Evolutionary conservation across 2,888 invertebrate genomes (phyloP).

Genomic region (Gymnoscelis rufifasciata): DNA sequence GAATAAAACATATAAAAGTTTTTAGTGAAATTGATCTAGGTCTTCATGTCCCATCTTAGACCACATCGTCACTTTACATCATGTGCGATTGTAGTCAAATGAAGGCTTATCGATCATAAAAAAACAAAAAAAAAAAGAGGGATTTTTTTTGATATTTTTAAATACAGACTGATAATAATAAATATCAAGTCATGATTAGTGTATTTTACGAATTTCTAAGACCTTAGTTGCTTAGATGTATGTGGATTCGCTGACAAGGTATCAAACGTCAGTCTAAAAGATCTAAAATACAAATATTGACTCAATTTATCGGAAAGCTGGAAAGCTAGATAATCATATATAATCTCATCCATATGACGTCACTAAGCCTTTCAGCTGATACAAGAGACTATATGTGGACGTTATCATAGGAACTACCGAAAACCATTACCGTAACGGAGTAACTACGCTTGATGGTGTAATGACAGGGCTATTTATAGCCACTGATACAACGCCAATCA

Average conservation of each 20-base stretch:
- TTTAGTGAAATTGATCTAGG: no score
- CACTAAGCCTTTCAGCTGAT: constrained; percentile 51
- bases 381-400: constrained; percentile 62
- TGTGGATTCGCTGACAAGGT: background rate
- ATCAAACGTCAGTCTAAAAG: constrained; percentile 8
- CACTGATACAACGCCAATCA: constrained; percentile 28
- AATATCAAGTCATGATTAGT: no score
- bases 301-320: constrained; percentile 53
- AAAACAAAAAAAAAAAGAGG: no score
- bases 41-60: no score
- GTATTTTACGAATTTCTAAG: no score
- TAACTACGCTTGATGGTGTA: constrained; percentile 33
- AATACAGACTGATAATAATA: no score
- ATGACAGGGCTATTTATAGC: constrained; percentile 37
- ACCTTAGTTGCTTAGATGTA: no score
- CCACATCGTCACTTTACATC: no score
- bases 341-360: constrained; percentile 52
- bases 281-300: constrained; percentile 22
- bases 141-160: no score
- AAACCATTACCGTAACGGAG: constrained; percentile 67
- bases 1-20: no score
- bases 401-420: constrained; percentile 62
- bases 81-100: no score
- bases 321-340: constrained; percentile 56
- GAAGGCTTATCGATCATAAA: no score